Percentiles rank a stretch among this genome's conserved stretches.
Evolutionary conservation across 2,113 vertebrate genomes (phyloP).

Genomic region (Tonatia bakeri): DNA sequence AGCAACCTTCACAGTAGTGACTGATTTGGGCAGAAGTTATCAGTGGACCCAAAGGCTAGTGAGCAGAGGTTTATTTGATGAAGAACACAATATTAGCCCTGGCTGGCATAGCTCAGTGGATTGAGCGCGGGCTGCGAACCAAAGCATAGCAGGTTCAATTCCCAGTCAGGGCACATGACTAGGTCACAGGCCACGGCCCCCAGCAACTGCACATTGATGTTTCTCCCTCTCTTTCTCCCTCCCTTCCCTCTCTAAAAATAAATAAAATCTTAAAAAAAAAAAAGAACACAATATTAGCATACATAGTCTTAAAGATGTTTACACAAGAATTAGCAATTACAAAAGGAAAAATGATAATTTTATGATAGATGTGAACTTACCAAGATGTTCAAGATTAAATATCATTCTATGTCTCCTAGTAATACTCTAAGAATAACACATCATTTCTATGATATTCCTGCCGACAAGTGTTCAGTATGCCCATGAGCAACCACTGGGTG

Average conservation of each 20-base stretch:
- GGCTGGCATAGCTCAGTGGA: too few species aligned
- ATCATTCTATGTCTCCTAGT: background rate
- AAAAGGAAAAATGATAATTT: background rate
- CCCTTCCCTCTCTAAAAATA: too few species aligned
- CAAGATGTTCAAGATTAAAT: background rate
- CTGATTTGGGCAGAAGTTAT: background rate
- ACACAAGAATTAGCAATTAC: background rate
- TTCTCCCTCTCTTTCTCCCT: too few species aligned
- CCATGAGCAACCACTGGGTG: background rate
- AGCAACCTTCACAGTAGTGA: background rate
- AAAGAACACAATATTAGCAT: background rate
- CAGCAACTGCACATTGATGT: too few species aligned
- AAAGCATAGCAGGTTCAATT: too few species aligned
- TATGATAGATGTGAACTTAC: background rate
- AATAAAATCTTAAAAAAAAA: too few species aligned
- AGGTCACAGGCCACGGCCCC: too few species aligned
- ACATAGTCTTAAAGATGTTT: background rate
- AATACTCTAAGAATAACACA: conserved; percentile 6
- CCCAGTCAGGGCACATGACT: too few species aligned
- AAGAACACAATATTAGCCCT: background rate
- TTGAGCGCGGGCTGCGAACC: too few species aligned
- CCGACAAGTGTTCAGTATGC: background rate
- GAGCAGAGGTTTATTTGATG: background rate
- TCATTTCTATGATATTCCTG: background rate
- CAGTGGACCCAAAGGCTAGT: background rate